phyloP scores from a whole-genome alignment of 2,797 vertebrate species.

The Chaetodon trifasciatus region DNA sequence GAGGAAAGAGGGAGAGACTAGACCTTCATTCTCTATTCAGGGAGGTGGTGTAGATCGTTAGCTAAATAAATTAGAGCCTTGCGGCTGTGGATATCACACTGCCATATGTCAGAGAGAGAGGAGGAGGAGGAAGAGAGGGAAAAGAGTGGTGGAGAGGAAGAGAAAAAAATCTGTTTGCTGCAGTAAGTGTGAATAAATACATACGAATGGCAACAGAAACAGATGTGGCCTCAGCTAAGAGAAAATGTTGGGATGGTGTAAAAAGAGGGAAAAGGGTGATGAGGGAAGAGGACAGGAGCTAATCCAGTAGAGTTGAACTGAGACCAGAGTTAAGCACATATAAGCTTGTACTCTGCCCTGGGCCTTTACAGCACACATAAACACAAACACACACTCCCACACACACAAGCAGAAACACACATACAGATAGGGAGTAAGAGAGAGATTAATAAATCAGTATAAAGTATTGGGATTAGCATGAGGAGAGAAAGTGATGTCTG shows the following conservation, averaged over 20 bases:
- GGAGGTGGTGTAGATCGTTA: constrained; percentile 82
- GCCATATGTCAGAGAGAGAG: constrained; percentile 77
- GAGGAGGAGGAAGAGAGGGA: constrained; percentile 25
- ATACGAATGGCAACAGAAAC: constrained; percentile 66
- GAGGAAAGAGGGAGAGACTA: constrained; percentile 55
- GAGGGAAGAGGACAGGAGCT: constrained; percentile 61
- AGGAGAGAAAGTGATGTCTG: constrained; percentile 29
- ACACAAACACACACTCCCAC: not conserved
- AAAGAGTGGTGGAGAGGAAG: constrained; percentile 58
- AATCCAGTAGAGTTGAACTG: constrained; percentile 72
- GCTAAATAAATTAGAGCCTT: constrained; percentile 83
- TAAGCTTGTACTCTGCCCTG: constrained; percentile 66
- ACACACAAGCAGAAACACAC: constrained; percentile 23
- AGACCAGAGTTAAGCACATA: constrained; percentile 76
- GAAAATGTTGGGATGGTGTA: constrained; percentile 32
- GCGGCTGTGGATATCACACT: constrained; percentile 82
- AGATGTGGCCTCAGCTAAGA: constrained; percentile 64
- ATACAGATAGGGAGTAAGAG: constrained; percentile 16
- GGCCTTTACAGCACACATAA: constrained; percentile 29
- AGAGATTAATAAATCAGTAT: constrained; percentile 66
- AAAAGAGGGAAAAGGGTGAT: constrained; percentile 42
- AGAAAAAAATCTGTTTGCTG: constrained; percentile 67
- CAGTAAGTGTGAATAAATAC: constrained; percentile 77
- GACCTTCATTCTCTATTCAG: constrained; percentile 80
- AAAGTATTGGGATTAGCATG: constrained; percentile 54